These are phyloP conservation scores for Octodonta nipae DNA, from an alignment of 2,888 invertebrate genomes.

Conservation along the genomic window DNA sequence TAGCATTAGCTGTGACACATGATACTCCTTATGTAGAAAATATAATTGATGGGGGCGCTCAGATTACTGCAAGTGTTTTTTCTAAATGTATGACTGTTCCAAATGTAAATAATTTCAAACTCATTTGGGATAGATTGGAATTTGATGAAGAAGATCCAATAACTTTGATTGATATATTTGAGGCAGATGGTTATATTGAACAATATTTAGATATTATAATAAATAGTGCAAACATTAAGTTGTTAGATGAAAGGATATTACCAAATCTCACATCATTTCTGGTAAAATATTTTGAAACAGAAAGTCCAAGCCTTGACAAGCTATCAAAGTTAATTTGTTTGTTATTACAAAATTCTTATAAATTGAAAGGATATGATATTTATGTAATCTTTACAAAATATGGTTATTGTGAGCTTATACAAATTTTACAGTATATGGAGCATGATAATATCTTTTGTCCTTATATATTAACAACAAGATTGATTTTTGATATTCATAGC, in stretches of 20 bases:
- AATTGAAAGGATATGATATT: neutral
- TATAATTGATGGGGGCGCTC: slow-evolving; percentile 15
- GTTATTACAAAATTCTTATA: neutral
- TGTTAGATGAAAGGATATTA: no score
- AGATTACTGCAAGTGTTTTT: no score
- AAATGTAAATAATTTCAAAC: neutral
- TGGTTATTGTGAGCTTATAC: neutral
- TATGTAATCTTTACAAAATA: neutral
- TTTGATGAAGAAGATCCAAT: neutral
- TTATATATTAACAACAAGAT: neutral
- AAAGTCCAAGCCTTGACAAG: neutral
- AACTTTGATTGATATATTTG: no score
- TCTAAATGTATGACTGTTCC: no score
- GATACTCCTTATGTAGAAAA: slow-evolving; percentile 11
- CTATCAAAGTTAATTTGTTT: neutral
- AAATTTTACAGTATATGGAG: neutral
- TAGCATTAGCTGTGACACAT: slow-evolving; percentile 14
- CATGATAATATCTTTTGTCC: neutral
- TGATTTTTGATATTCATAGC: neutral
- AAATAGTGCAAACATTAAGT: neutral
- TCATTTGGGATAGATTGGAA: neutral
- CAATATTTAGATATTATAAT: neutral
- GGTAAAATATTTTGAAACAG: neutral
- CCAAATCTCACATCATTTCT: neutral
- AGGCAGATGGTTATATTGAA: no score